Percentiles rank a stretch among this genome's conserved stretches.
Conservation (phyloP, 2,888 invertebrate genomes). For the Syrphus vitripennis region DNA sequence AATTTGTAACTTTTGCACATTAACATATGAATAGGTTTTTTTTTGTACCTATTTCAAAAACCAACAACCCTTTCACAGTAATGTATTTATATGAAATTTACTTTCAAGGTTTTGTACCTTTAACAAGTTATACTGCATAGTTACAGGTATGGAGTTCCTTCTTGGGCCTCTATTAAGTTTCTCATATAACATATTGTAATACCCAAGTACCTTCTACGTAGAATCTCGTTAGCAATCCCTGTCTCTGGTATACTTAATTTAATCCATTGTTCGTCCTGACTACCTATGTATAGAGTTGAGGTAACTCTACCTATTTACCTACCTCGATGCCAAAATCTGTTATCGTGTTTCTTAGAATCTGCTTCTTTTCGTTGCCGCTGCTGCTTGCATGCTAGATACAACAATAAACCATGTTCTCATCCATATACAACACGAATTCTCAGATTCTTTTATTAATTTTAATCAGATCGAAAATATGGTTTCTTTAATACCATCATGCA, state of each 20-base stretch:
- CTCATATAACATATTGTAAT: neutral
- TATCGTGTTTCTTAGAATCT: conserved; percentile 9
- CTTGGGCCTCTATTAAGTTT: neutral
- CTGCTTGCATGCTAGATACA: conserved; percentile 19
- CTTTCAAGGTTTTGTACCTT: neutral
- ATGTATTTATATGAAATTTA: neutral
- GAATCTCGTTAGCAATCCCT: neutral
- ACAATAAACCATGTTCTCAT: conserved; percentile 31
- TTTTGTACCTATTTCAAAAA: too few species aligned
- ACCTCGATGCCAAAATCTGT: neutral
- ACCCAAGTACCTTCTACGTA: neutral
- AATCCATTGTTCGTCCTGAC: conserved; percentile 17
- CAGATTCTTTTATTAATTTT: conserved; percentile 64
- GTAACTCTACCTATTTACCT: neutral
- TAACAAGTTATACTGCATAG: neutral
- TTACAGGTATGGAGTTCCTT: neutral
- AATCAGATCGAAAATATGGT: conserved; percentile 69
- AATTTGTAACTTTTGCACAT: neutral
- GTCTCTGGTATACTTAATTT: neutral
- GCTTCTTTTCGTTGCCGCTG: neutral
- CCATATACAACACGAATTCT: conserved; percentile 33
- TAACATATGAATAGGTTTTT: neutral
- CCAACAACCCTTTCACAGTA: neutral
- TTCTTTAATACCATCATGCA: conserved; percentile 58
- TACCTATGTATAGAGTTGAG: neutral